Percentiles rank a stretch among this genome's conserved stretches.
phyloP scores from a whole-genome alignment of 2,888 invertebrate species.

The Melieria crassipennis region DNA sequence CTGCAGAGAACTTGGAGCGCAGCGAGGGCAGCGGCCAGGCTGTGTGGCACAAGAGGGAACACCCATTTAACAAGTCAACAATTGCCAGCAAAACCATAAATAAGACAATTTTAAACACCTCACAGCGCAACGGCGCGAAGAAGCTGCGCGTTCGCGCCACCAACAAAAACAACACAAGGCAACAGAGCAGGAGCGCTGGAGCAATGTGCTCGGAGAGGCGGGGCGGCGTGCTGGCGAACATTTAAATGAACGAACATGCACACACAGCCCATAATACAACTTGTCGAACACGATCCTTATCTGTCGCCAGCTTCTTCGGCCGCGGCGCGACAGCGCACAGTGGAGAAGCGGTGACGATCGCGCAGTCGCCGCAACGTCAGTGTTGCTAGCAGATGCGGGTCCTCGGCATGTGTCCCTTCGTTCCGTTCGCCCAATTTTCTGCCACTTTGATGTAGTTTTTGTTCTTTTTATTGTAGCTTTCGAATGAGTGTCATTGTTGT shows the following conservation, averaged over 20 bases:
- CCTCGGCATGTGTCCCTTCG: no score
- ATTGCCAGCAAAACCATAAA: conserved; percentile 65
- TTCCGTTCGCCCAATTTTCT: no score
- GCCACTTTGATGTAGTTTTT: no score
- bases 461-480: no score
- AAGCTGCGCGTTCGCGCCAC: conserved; percentile 25
- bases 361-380: no score
- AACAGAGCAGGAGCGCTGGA: not conserved
- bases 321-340: no score
- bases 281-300: conserved; percentile 67
- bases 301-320: conserved; percentile 40
- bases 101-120: conserved; percentile 49
- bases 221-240: not conserved
- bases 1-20: not conserved
- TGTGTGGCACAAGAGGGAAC: conserved; percentile 50
- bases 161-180: conserved; percentile 30
- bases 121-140: conserved; percentile 19
- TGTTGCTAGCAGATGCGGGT: no score
- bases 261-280: conserved; percentile 64
- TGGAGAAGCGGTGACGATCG: not conserved
- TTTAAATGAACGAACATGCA: conserved; percentile 48
- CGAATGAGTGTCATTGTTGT: no score
- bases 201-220: no score
- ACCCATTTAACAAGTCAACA: conserved; percentile 66
- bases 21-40: conserved; percentile 5